Evolutionary conservation across 2,888 invertebrate genomes (phyloP).

Genomic region (Charanyca ferruginea): DNA sequence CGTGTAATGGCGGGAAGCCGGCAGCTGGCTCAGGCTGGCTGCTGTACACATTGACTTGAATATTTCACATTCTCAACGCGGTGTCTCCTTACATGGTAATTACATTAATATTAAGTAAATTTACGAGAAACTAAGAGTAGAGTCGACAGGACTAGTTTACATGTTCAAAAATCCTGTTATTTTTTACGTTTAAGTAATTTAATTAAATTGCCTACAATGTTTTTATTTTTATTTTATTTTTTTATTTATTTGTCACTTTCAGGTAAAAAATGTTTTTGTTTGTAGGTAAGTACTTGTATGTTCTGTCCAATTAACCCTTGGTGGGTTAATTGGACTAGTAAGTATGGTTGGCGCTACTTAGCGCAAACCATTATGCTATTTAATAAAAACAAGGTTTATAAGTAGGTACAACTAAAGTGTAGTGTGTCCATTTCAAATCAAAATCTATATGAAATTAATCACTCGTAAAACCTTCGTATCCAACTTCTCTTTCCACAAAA

Average conservation of each 20-base stretch:
- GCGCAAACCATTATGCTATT: not conserved
- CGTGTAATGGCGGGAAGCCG: constrained; percentile 49
- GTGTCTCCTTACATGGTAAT: constrained; percentile 57
- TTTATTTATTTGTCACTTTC: constrained; percentile 27
- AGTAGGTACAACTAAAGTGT: not conserved
- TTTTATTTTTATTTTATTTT: no score
- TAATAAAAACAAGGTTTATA: no score
- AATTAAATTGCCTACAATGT: constrained; percentile 20
- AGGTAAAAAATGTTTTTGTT: not conserved
- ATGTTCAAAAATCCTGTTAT: constrained; percentile 12
- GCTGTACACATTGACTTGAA: constrained; percentile 32
- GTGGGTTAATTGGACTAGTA: no score
- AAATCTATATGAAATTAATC: constrained; percentile 74
- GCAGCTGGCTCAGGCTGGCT: constrained; percentile 61
- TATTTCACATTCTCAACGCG: constrained; percentile 57
- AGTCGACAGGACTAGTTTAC: constrained; percentile 32
- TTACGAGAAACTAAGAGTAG: constrained; percentile 23
- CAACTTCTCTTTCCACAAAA: constrained; percentile 67
- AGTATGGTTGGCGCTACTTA: not conserved
- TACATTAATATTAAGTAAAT: constrained; percentile 48
- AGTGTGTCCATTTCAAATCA: constrained; percentile 56
- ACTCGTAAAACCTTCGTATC: constrained; percentile 70
- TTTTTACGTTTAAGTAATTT: constrained; percentile 21
- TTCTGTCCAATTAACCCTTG: no score
- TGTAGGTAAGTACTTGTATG: no score